These are phyloP conservation scores for Chironomus riparius DNA, from an alignment of 2,888 invertebrate species.

Conservation along the genomic window DNA sequence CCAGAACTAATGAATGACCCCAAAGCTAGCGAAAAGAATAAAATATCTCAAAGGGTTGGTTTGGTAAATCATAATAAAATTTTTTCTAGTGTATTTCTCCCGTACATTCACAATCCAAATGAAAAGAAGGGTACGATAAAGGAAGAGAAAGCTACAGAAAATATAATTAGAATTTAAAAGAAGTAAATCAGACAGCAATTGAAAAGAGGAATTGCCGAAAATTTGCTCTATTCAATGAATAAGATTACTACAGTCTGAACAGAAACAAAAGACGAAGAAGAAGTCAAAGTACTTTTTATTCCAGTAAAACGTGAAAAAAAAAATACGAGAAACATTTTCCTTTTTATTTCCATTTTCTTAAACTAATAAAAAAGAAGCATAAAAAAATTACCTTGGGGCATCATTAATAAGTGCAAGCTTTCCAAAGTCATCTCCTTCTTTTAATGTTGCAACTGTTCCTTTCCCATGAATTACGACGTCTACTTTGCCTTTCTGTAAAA, in stretches of 20 bases:
- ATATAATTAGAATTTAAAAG: not conserved
- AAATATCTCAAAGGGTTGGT: no score
- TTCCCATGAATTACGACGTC: constrained; percentile 78
- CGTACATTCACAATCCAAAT: not conserved
- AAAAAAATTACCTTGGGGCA: constrained; percentile 56
- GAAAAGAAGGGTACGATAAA: not conserved
- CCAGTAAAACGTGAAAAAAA: not conserved
- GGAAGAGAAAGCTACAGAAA: not conserved
- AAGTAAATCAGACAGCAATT: no score
- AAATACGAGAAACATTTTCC: not conserved
- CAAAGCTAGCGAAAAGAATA: no score
- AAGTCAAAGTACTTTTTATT: not conserved
- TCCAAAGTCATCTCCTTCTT: constrained; percentile 81
- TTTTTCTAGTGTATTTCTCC: not conserved
- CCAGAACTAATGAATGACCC: no score
- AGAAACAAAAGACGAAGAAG: not conserved
- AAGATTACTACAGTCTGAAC: no score
- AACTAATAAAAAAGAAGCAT: constrained; percentile 7
- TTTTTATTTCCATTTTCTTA: constrained; percentile 17
- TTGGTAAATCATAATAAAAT: not conserved
- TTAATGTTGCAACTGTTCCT: constrained; percentile 69
- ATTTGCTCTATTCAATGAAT: no score
- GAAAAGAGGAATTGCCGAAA: no score
- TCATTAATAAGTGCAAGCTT: constrained; percentile 78
- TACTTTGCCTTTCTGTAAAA: constrained; percentile 71